A percentile compares a stretch with the other conserved stretches of the same genome.
phyloP scores from a whole-genome alignment of 2,113 vertebrate species.

The Engraulis encrasicolus region DNA sequence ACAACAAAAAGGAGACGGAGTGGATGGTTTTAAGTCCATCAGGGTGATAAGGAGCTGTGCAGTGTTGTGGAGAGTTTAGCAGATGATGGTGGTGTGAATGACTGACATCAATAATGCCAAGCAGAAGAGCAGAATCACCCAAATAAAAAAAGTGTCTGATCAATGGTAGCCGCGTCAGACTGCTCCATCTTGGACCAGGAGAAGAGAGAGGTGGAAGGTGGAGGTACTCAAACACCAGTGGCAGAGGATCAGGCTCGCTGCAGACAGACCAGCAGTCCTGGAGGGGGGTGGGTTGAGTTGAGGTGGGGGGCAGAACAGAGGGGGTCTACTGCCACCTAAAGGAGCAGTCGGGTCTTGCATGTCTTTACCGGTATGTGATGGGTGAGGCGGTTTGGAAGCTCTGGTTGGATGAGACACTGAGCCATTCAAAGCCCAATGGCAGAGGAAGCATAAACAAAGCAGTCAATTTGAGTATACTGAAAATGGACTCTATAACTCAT shows the following conservation, averaged over 20 bases:
- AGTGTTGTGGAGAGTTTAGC: too few species aligned
- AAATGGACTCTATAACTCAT: too few species aligned
- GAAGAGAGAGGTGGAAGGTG: background rate
- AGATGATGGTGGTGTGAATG: too few species aligned
- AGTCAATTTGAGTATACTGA: too few species aligned
- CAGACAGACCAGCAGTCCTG: too few species aligned
- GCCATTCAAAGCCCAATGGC: too few species aligned
- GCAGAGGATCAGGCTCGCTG: background rate
- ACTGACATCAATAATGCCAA: background rate
- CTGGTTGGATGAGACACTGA: background rate
- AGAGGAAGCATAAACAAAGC: too few species aligned
- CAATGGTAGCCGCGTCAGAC: background rate
- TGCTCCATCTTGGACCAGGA: background rate
- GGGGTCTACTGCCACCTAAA: slow-evolving; percentile 75
- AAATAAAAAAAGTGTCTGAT: background rate
- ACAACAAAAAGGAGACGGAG: too few species aligned
- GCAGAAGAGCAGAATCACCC: background rate
- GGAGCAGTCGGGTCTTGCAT: slow-evolving; percentile 39
- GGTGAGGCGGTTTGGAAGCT: background rate
- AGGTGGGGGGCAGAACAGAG: slow-evolving; percentile 33
- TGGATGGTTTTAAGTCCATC: too few species aligned
- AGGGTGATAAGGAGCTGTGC: too few species aligned
- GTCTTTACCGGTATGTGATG: background rate
- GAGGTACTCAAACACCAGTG: background rate
- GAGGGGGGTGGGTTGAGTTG: background rate